Conservation (phyloP, 2,888 invertebrate genomes). For the Eupithecia tripunctaria region DNA sequence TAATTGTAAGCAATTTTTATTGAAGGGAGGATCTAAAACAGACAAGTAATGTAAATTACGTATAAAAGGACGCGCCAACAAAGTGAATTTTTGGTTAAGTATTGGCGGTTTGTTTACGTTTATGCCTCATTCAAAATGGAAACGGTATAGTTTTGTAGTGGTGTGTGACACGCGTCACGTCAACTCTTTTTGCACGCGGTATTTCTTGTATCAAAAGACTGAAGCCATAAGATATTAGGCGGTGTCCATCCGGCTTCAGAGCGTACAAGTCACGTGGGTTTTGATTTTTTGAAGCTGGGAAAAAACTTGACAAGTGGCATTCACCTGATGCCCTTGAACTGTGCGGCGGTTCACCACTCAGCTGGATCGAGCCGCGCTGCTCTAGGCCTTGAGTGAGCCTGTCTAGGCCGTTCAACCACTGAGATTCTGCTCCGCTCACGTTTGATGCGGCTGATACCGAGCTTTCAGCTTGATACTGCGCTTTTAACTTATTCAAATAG, state of each 20-base stretch:
- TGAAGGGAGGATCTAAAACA: too few relatives aligned
- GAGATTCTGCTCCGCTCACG: neutral
- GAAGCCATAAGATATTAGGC: conserved; percentile 59
- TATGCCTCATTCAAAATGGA: too few relatives aligned
- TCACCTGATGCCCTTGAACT: conserved; percentile 82
- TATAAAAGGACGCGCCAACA: too few relatives aligned
- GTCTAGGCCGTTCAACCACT: conserved; percentile 75
- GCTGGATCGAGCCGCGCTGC: conserved; percentile 65
- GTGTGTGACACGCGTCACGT: neutral
- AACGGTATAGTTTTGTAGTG: too few relatives aligned
- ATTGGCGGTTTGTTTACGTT: too few relatives aligned
- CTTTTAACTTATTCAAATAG: too few relatives aligned
- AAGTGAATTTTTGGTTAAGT: too few relatives aligned
- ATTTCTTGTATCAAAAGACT: neutral
- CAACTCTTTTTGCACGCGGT: neutral
- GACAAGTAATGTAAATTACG: too few relatives aligned
- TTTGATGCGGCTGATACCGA: neutral
- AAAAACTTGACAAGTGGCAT: conserved; percentile 79
- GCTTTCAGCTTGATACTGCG: neutral
- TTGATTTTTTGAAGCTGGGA: conserved; percentile 57
- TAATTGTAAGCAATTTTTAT: too few relatives aligned
- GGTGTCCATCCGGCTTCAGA: conserved; percentile 72
- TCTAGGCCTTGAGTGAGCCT: conserved; percentile 75
- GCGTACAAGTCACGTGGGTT: conserved; percentile 70
- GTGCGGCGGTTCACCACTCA: conserved; percentile 73